Evolutionary conservation across 2,888 invertebrate genomes (phyloP), one percentile per base, ranked within the genome.

Genomic region (Ichneumoninae sp.): DNA sequence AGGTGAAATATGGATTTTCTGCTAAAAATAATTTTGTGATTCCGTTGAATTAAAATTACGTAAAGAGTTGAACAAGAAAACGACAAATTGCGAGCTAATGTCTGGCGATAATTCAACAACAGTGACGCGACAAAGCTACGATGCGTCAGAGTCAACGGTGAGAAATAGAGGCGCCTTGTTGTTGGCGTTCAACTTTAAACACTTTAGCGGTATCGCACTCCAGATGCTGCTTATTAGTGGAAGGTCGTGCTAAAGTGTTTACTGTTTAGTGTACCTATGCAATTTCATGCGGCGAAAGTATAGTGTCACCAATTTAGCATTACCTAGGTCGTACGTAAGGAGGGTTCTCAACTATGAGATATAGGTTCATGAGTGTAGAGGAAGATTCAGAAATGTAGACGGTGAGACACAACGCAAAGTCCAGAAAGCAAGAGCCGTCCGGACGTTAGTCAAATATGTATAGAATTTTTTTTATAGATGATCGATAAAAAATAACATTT

Each of bases 171-270:
- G n/a, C 19, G 13, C 50, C 33, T 77, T 80, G 16, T 47, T 79
- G 66, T 71, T 86, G 87, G 66, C 81, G 87, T 85, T 89, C 87
- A 85, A 88, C 88, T 88, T 90, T 89, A 88, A 88, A 89, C 79
- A 83, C 85, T 88, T 86, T 69, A 69, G 63, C 68, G 83, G 86
- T 88, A 88, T 88, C 86, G 80, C 85, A 65, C 81, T 78, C 63
- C 47, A 75, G 81, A 26, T 86, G 81, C 87, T 85, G 89, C 89
- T 90, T 89, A 90, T 90, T 90, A 90, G 88, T 76, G 81, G 86
- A 89, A 90, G 88, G 89, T 89, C 89, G 87, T 87, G 86, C 87
- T 80, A 88, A 87, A 89, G 89, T 89, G 87, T 87, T 57, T 79
- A 86, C 87, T 89, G 87, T 89, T 90, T 88, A 88, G 26, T 57